A percentile compares a stretch with the other conserved stretches of the same genome.
Evolutionary conservation across 1,140 invertebrate genomes (phyloP).

Genomic region (Leptoteleia sp.): DNA sequence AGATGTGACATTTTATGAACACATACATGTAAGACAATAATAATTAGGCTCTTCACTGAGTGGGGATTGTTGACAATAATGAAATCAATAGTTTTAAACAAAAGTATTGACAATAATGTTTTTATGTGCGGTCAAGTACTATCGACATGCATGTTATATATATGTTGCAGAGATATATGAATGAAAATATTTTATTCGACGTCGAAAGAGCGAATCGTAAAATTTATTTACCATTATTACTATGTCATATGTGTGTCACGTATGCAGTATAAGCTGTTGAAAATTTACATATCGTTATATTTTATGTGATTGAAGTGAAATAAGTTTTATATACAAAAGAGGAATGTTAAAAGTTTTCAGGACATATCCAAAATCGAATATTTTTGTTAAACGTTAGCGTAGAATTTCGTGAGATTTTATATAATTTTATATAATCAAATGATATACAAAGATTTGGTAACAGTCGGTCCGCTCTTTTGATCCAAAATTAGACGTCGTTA

Average conservation of each 20-base stretch:
- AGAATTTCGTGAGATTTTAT: background rate
- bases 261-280: no score
- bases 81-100: conserved; percentile 51
- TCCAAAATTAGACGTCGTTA: conserved; percentile 17
- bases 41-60: conserved; percentile 61
- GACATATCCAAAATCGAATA: no score
- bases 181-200: conserved; percentile 17
- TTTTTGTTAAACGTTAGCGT: no score
- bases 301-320: no score
- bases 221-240: no score
- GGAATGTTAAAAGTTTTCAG: no score
- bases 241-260: no score
- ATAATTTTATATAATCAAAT: background rate
- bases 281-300: background rate
- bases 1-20: conserved; percentile 29
- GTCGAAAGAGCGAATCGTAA: conserved; percentile 27
- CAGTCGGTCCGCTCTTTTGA: conserved; percentile 38
- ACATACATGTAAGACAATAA: conserved; percentile 70
- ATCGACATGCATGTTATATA: conserved; percentile 58
- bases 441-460: background rate
- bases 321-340: no score
- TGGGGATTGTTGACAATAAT: conserved; percentile 70
- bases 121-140: conserved; percentile 65
- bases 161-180: conserved; percentile 51
- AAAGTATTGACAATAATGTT: conserved; percentile 72